A percentile compares a stretch with the other conserved stretches of the same genome.
These are phyloP conservation scores for Hydrozoanthus tunicans DNA, from an alignment of 64 coral and sea anemone species.

Conservation along the genomic window DNA sequence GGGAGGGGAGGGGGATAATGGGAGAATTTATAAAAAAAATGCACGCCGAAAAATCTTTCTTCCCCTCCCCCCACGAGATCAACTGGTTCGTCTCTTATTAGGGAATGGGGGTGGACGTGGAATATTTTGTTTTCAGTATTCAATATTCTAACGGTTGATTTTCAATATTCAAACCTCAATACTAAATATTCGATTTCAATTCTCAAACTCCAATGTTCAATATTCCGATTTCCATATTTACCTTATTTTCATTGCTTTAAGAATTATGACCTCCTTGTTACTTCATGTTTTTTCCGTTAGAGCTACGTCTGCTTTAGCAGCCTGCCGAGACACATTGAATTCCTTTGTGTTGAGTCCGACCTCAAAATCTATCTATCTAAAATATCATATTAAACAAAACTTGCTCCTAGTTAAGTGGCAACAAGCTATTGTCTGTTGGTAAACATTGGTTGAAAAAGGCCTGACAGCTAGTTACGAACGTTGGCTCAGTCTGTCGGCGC, in stretches of 20 bases:
- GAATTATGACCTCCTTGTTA: background rate
- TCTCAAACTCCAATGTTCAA: background rate
- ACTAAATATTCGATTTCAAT: too few relatives aligned
- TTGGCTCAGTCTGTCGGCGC: background rate
- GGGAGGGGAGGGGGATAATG: too few relatives aligned
- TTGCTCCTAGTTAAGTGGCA: background rate
- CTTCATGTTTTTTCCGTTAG: background rate
- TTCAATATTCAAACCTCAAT: too few relatives aligned
- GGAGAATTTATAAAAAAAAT: too few relatives aligned
- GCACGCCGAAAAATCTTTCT: too few relatives aligned
- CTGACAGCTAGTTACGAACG: background rate
- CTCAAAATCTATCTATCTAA: background rate
- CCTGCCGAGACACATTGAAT: background rate
- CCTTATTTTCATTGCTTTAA: background rate
- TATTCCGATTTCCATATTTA: background rate
- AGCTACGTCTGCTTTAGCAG: background rate
- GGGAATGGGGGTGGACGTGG: too few relatives aligned
- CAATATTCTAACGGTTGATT: too few relatives aligned
- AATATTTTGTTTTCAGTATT: too few relatives aligned
- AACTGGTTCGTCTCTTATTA: too few relatives aligned
- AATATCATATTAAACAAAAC: constrained; percentile 14
- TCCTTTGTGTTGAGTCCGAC: background rate
- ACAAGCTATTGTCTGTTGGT: background rate
- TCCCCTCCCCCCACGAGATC: too few relatives aligned
- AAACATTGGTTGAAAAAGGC: constrained; percentile 1